These are phyloP conservation scores for Uloborus diversus DNA, from an alignment of 1,140 invertebrate genomes.

Conservation along the genomic window DNA sequence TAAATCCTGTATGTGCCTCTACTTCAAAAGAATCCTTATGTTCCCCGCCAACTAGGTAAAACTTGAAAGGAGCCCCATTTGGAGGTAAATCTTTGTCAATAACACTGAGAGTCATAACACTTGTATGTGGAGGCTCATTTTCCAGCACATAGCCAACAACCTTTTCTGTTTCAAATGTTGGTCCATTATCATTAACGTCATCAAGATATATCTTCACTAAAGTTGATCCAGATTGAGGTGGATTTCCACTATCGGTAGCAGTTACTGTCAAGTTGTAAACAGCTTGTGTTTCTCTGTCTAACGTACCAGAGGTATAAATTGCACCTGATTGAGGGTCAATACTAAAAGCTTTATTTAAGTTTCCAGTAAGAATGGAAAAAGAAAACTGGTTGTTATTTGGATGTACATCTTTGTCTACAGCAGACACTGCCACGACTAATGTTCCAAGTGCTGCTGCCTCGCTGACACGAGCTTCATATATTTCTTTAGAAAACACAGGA, in stretches of 20 bases:
- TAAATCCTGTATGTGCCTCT: slow-evolving; percentile 79
- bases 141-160: slow-evolving; percentile 78
- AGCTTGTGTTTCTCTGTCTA: slow-evolving; percentile 90
- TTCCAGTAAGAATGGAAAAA: slow-evolving; percentile 88
- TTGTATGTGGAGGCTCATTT: slow-evolving; percentile 57
- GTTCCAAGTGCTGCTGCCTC: slow-evolving; percentile 81
- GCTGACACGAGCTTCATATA: slow-evolving; percentile 76
- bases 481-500: slow-evolving; percentile 83
- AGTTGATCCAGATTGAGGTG: slow-evolving; percentile 76
- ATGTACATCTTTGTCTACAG: slow-evolving; percentile 89
- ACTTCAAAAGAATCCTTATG: slow-evolving; percentile 80
- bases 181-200: slow-evolving; percentile 94
- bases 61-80: slow-evolving; percentile 90
- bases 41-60: slow-evolving; percentile 78
- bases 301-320: slow-evolving; percentile 77
- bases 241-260: slow-evolving; percentile 87
- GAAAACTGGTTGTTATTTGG: slow-evolving; percentile 91
- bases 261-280: slow-evolving; percentile 92
- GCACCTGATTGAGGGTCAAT: slow-evolving; percentile 87
- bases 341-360: slow-evolving; percentile 82
- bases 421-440: slow-evolving; percentile 80
- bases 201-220: slow-evolving; percentile 86
- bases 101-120: slow-evolving; percentile 77
- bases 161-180: slow-evolving; percentile 89
- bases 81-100: slow-evolving; percentile 90